phyloP scores from a whole-genome alignment of 35 echinoderm and acorn worm species.

The Chiridota heheva region DNA sequence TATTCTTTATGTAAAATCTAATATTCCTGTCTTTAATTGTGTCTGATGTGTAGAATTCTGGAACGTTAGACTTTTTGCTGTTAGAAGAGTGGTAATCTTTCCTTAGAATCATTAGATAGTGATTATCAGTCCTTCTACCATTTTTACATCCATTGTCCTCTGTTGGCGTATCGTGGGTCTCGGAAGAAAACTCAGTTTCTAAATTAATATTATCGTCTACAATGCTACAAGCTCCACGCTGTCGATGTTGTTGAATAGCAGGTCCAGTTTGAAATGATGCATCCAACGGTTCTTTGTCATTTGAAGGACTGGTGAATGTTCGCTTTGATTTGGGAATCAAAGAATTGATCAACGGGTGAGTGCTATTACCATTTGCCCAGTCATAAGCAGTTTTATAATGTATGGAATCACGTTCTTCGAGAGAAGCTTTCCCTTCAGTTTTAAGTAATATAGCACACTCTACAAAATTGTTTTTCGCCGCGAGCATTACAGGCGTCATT shows the following conservation, averaged over 20 bases:
- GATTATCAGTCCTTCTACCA: too few species aligned
- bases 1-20: too few species aligned
- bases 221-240: conserved; percentile 25
- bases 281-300: too few species aligned
- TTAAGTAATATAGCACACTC: conserved; percentile 68
- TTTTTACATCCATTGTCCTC: too few species aligned
- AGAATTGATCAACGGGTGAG: conserved; percentile 37
- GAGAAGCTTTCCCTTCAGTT: conserved; percentile 77
- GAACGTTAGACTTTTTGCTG: conserved; percentile 26
- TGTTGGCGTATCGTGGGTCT: too few species aligned
- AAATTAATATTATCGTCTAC: not conserved
- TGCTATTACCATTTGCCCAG: conserved; percentile 81
- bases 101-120: not conserved
- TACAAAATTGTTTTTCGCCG: conserved; percentile 62
- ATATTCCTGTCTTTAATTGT: conserved; percentile 10
- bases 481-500: conserved; percentile 70
- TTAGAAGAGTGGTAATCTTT: not conserved
- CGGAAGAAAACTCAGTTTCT: not conserved
- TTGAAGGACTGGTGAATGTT: conserved; percentile 17
- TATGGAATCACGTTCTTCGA: conserved; percentile 62
- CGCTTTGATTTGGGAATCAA: conserved; percentile 1
- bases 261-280: too few species aligned
- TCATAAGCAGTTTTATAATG: conserved; percentile 71
- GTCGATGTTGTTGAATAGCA: not conserved
- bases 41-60: conserved; percentile 15